Evolutionary conservation across 2,888 invertebrate species (phyloP), one percentile per base, ranked within the genome.

Genomic region (Dicyrtoma fusca): DNA sequence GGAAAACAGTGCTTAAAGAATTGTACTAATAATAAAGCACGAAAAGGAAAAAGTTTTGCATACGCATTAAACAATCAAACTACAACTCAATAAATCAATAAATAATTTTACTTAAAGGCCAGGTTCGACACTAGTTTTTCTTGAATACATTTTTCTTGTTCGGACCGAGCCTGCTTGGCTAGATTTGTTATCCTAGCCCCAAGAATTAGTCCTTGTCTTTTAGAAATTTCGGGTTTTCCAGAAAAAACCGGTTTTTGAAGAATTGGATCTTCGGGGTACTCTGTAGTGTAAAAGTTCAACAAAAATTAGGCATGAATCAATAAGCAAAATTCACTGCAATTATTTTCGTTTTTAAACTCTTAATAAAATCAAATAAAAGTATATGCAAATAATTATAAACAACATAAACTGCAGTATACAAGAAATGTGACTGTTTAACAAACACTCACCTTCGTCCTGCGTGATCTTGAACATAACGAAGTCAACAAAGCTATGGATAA

Each of bases 171-270:
- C 11, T 25, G 21, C 1, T 21, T 42, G 13, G 47, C 45, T 25
- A 68, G 25, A n/a, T 45, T n/a, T 1, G 14, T 45, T 17, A 45
- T 68, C 25, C 55, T 57, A 3, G 14, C n/a, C 23, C 42, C 57
- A 14, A 55, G n/a, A 25, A 57, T 21, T 45, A n/a, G 14, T 1
- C 21, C 57, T 23, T 68, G 68, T 44, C 68, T 42, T 68, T 59
- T 68, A 14, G 68, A 57, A 5, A 59, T 45, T 57, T 68, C 68
- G 13, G 68, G 57, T 21, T 68, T 68, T 25, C 68, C 57, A 3
- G 45, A 25, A 17, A 21, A 59, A 21, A 42, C 55, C 3, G 59
- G 59, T 34, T 55, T 55, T 10, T 57, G 17, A 8, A 57, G 8
- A n/a, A 68, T 3, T 17, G 55, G 21, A 68, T 59, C 55, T n/a